phyloP scores from a whole-genome alignment of 1,140 invertebrate genomes.

The Limonius californicus region DNA sequence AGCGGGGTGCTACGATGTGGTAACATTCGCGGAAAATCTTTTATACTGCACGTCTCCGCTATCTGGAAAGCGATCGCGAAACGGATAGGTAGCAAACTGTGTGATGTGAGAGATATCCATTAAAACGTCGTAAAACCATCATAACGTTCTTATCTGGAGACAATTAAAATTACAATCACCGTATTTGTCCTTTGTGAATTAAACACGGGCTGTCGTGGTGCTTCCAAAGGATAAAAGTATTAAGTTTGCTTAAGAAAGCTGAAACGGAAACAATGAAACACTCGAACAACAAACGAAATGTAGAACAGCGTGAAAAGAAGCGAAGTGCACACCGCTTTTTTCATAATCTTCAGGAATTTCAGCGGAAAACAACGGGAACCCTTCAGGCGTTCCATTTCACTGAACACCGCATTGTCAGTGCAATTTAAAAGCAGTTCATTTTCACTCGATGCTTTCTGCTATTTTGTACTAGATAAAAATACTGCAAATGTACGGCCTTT shows the following conservation, averaged over 20 bases:
- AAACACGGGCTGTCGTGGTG: too few species aligned
- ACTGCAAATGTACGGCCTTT: too few species aligned
- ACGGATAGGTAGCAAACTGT: background rate
- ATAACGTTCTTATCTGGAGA: background rate
- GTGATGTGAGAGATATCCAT: background rate
- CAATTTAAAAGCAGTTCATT: constrained; percentile 8
- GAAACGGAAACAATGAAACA: constrained; percentile 3
- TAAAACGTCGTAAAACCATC: background rate
- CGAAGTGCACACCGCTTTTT: background rate
- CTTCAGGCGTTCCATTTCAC: constrained; percentile 6
- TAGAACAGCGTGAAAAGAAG: background rate
- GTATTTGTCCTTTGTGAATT: too few species aligned
- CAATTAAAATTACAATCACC: too few species aligned
- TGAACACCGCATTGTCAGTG: constrained; percentile 12
- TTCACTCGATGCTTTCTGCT: constrained; percentile 7
- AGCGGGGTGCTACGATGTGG: background rate
- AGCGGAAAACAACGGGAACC: constrained; percentile 3
- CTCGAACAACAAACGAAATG: background rate
- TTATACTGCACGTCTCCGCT: background rate
- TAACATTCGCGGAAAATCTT: background rate
- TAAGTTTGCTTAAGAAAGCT: background rate
- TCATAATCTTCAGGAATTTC: constrained; percentile 2
- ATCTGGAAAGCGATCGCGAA: background rate
- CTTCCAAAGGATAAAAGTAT: background rate
- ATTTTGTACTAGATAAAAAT: background rate